A percentile compares a stretch with the other conserved stretches of the same genome.
Conservation (phyloP, 2,888 invertebrate genomes). For the Tyria jacobaeae region DNA sequence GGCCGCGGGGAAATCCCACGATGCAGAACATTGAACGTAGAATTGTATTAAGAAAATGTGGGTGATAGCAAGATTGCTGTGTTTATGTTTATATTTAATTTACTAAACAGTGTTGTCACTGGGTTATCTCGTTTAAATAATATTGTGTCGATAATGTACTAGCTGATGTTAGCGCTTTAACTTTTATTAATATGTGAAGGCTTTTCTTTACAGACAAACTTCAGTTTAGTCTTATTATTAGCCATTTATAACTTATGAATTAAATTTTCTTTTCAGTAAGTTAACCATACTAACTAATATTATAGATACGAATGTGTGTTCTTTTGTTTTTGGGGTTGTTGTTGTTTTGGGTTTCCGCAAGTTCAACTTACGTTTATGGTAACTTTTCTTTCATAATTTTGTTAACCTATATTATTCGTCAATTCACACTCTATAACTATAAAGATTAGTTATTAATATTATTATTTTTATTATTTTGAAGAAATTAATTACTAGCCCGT, state of each 20-base stretch:
- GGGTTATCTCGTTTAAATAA: neutral
- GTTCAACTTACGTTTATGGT: too few relatives aligned
- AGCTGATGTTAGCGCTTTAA: neutral
- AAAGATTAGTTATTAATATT: too few relatives aligned
- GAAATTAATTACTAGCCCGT: too few relatives aligned
- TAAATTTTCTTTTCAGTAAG: too few relatives aligned
- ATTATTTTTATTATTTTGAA: too few relatives aligned
- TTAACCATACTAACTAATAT: too few relatives aligned
- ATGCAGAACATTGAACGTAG: constrained; percentile 54
- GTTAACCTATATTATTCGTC: too few relatives aligned
- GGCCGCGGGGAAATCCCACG: constrained; percentile 73
- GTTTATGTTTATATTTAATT: constrained; percentile 6
- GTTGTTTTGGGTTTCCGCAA: too few relatives aligned
- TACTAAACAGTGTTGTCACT: neutral
- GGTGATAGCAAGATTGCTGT: constrained; percentile 27
- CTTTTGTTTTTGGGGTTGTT: too few relatives aligned
- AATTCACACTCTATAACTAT: too few relatives aligned
- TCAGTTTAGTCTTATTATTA: neutral
- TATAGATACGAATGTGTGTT: too few relatives aligned
- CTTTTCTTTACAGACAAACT: neutral
- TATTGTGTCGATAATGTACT: neutral
- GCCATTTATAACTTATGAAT: neutral
- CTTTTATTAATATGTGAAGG: neutral
- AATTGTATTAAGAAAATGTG: constrained; percentile 47
- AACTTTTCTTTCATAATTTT: too few relatives aligned